Percentiles rank a stretch among this genome's conserved stretches.
phyloP scores from a whole-genome alignment of 2,113 vertebrate species.

The Cynocephalus volans region DNA sequence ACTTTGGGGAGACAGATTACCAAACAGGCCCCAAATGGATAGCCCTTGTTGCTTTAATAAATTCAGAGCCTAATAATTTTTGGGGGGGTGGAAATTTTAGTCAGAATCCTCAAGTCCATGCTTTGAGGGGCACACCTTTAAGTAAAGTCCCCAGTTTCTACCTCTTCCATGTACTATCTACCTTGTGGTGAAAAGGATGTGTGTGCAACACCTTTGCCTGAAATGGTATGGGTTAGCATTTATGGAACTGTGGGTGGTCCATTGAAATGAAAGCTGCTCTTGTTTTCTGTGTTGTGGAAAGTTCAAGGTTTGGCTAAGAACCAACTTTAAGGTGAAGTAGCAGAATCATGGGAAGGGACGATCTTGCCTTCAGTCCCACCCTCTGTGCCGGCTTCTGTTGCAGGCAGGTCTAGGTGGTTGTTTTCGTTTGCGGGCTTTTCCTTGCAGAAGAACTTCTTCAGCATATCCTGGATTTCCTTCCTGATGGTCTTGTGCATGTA shows the following conservation, averaged over 20 bases:
- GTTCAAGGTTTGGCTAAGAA: slow-evolving; percentile 31
- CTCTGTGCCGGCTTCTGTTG: slow-evolving; percentile 89
- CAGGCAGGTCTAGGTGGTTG: slow-evolving; percentile 87
- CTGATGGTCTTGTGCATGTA: slow-evolving; percentile 95
- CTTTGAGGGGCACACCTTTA: slow-evolving; percentile 31
- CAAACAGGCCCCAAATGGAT: slow-evolving; percentile 44
- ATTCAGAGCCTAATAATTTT: slow-evolving; percentile 66
- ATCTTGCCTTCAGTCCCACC: slow-evolving; percentile 88
- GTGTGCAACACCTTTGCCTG: slow-evolving; percentile 66
- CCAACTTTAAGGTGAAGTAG: slow-evolving; percentile 83
- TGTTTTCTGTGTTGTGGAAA: not conserved
- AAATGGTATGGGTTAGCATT: slow-evolving; percentile 54
- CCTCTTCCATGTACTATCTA: slow-evolving; percentile 7
- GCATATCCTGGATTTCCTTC: slow-evolving; percentile 86
- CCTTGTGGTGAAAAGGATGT: slow-evolving; percentile 26
- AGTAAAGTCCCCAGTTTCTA: slow-evolving; percentile 40
- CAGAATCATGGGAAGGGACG: slow-evolving; percentile 87
- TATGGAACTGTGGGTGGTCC: slow-evolving; percentile 25
- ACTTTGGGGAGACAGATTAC: slow-evolving; percentile 52
- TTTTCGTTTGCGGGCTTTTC: slow-evolving; percentile 84
- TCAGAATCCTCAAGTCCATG: slow-evolving; percentile 67
- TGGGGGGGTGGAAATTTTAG: not conserved
- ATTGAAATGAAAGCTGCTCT: slow-evolving; percentile 58
- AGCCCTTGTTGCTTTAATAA: slow-evolving; percentile 74
- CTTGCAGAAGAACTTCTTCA: slow-evolving; percentile 91